Conservation (phyloP, 2,797 vertebrate species). For the Tolypeutes matacus region DNA sequence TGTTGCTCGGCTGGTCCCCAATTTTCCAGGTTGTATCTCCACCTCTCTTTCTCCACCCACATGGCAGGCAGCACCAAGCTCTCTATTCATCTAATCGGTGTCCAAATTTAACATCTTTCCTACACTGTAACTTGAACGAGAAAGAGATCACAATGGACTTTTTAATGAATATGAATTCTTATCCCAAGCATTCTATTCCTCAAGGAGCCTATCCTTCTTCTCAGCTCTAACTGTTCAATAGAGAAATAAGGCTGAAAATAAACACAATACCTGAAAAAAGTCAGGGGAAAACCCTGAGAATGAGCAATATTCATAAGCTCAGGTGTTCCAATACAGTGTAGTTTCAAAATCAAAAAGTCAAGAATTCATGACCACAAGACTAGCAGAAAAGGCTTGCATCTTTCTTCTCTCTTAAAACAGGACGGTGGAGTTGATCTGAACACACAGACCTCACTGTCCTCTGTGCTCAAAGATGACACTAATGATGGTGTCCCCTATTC, state of each 20-base stretch:
- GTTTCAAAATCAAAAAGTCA: conserved; percentile 56
- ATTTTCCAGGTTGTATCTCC: neutral
- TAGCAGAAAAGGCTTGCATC: neutral
- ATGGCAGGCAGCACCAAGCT: neutral
- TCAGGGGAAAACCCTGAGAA: neutral
- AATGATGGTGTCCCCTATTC: neutral
- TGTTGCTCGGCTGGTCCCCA: neutral
- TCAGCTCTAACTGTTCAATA: neutral
- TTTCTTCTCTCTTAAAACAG: conserved; percentile 23
- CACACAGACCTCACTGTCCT: neutral
- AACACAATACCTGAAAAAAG: neutral
- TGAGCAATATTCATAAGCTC: neutral
- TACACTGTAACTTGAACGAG: neutral
- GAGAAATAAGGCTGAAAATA: neutral
- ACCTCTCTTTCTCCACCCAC: neutral
- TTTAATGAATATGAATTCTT: neutral
- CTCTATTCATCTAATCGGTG: neutral
- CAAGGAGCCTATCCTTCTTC: neutral
- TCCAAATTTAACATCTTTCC: neutral
- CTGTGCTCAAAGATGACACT: neutral
- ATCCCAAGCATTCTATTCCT: neutral
- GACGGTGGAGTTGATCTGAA: neutral
- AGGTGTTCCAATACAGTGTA: neutral
- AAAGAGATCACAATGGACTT: conserved; percentile 23
- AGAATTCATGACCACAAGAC: neutral